Evolutionary conservation across 2,113 vertebrate species (phyloP).

Genomic region (Serilophus lunatus): DNA sequence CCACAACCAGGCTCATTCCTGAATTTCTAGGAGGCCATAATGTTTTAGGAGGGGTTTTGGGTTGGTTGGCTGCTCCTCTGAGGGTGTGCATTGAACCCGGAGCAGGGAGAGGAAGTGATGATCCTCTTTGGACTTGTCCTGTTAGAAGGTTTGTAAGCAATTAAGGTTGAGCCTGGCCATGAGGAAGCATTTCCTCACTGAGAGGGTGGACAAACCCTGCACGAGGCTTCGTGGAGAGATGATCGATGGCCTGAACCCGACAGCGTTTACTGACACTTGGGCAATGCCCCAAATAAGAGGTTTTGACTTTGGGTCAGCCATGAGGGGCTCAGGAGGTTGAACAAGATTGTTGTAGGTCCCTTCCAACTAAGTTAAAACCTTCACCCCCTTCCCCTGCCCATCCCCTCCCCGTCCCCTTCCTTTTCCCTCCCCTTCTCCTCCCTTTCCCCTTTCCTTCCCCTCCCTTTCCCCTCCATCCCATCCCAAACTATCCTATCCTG

Average conservation of each 20-base stretch:
- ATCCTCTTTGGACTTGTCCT: background rate
- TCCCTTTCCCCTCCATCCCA: too few relatives aligned
- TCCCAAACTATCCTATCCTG: background rate
- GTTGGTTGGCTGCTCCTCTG: background rate
- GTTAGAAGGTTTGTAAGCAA: background rate
- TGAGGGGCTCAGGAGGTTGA: background rate
- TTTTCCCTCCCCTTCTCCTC: too few relatives aligned
- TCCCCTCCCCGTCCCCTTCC: too few relatives aligned
- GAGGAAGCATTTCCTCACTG: fast-evolving
- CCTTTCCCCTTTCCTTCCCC: too few relatives aligned
- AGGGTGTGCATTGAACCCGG: background rate
- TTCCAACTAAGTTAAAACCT: background rate
- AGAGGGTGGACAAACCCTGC: background rate
- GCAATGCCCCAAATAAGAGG: background rate
- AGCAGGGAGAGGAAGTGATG: background rate
- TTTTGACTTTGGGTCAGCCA: background rate
- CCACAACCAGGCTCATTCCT: background rate
- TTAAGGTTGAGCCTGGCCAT: background rate
- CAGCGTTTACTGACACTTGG: background rate
- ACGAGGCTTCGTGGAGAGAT: background rate
- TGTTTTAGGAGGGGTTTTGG: background rate
- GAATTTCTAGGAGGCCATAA: background rate
- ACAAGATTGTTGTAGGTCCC: fast-evolving
- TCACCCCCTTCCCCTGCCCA: background rate
- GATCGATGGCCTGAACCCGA: fast-evolving